Base-by-base conservation (phyloP, 1,140 invertebrate genomes). In the Ephestia elutella region DNA sequence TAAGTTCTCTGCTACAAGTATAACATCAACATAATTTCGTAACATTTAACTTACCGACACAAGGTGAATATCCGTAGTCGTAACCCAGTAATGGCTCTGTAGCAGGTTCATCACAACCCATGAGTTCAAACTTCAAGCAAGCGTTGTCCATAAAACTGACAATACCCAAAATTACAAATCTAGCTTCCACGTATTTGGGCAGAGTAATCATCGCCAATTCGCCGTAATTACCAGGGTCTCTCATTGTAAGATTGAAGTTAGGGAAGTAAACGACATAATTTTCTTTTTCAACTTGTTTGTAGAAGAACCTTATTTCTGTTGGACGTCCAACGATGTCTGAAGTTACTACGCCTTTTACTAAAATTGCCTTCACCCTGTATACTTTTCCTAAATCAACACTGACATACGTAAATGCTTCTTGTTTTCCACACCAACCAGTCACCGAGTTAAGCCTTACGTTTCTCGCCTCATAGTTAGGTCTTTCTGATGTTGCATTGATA, bases 231-330 rank as follows among this genome's bases (percentile, higher is more conserved):
- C 97, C 97, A 20, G 96, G 96, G 82, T 97, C 96, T 63, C 96
- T 90, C 92, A 96, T 96, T 0, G 96, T 97, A 19, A 98, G 82
- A 83, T 97, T 98, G 78, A 98, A 98, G 73, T 98, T 98, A 11
- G 97, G 97, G 90, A 97, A 98, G 71, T 98, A 98, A 0, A 98
- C 96, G 7, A 98, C 96, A 73, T 98, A 98, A 73, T 98, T 98
- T 80, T 98, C 97, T 68, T 89, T 93, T 85, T 97, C 96, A 4
- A 95, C 91, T 88, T 96, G 95, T 88, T 99, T 99, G 82, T 99
- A 99, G 91, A 99, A 99, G 88, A 99, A 97, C 60, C 97, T 91
- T 57, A 99, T 96, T 91, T 98, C 97, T 0, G 96, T 98, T 7
- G 97, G 96, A 59, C 97, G 91, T 57, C 97, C 97, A 10, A 98